Evolutionary conservation across 2,797 vertebrate species (phyloP).

Genomic region (Falco berigora): DNA sequence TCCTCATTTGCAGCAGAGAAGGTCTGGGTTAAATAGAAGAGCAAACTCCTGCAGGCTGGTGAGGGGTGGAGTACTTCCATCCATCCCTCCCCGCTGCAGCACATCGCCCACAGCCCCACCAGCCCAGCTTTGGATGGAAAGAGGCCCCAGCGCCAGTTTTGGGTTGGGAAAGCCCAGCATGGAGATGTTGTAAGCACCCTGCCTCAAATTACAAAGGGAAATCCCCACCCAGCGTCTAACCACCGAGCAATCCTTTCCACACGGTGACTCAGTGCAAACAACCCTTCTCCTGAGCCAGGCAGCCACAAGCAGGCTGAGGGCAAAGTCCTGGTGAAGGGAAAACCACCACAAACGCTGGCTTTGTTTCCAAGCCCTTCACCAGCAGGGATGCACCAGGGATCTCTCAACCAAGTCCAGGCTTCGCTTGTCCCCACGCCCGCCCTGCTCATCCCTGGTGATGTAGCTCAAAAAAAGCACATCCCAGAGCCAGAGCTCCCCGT

Average conservation of each 20-base stretch:
- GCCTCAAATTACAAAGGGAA: not conserved
- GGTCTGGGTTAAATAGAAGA: not conserved
- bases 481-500: accelerated
- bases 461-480: not conserved
- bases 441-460: accelerated
- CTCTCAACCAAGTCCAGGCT: not conserved
- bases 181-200: not conserved
- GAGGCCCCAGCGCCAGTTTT: not conserved
- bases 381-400: not conserved
- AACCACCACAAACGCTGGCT: not conserved
- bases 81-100: not conserved
- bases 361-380: not conserved
- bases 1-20: not conserved
- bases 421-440: not conserved
- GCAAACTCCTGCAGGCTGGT: not conserved
- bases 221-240: slow-evolving; percentile 5
- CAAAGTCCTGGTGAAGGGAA: slow-evolving; percentile 8
- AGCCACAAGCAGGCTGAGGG: not conserved
- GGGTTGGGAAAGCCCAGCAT: not conserved
- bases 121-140: accelerated
- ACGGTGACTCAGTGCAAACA: not conserved
- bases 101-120: not conserved
- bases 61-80: not conserved
- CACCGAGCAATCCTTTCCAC: not conserved
- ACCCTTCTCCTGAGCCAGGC: not conserved